Conservation (phyloP, 2,113 vertebrate species). For the Thamnophis sirtalis region DNA sequence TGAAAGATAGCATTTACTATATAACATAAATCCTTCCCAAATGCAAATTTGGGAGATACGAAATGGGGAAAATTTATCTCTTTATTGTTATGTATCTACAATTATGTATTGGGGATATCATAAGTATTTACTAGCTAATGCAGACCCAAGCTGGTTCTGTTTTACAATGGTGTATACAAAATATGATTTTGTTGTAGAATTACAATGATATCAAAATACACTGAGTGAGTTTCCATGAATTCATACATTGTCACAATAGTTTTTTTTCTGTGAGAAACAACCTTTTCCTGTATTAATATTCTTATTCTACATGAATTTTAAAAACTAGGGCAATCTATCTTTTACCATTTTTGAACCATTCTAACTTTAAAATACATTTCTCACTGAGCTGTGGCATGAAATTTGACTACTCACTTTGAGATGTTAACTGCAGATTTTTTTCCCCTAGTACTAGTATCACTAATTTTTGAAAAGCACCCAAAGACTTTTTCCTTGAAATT, state of each 20-base stretch:
- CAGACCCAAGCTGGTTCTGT: not conserved
- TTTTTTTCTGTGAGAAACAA: not conserved
- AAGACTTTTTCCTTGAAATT: not conserved
- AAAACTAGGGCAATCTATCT: not conserved
- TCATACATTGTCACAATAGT: not conserved
- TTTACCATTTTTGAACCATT: not conserved
- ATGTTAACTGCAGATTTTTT: not conserved
- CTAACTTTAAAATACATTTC: not conserved
- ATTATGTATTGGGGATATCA: not conserved
- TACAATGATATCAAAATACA: not conserved
- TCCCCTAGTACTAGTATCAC: not conserved
- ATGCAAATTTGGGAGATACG: not conserved
- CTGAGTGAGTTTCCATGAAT: not conserved
- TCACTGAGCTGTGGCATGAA: not conserved
- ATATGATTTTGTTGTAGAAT: not conserved
- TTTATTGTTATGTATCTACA: not conserved
- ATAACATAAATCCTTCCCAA: constrained; percentile 15
- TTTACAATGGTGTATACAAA: not conserved
- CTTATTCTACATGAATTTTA: not conserved
- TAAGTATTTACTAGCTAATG: not conserved
- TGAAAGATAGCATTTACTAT: constrained; percentile 35
- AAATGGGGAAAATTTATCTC: not conserved
- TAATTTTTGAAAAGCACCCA: not conserved
- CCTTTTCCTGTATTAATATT: not conserved
- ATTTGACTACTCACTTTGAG: not conserved